A percentile compares a stretch with the other conserved stretches of the same genome.
Conservation (phyloP, 2,797 vertebrate species). For the Gambelia wislizenii region DNA sequence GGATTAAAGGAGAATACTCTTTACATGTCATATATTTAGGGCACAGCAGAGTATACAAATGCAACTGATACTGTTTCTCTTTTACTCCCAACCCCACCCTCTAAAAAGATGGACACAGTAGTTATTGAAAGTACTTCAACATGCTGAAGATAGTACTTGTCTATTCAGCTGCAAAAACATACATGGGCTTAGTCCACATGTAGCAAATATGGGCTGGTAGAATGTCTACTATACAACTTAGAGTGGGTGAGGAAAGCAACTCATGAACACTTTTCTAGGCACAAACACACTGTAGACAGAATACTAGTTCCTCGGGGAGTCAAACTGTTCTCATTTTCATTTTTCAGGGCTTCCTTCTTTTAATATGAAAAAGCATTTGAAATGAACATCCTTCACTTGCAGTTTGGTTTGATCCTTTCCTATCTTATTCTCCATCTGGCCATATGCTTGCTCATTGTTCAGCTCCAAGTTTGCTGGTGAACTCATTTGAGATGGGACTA, state of each 20-base stretch:
- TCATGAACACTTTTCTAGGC: background rate
- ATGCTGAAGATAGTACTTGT: background rate
- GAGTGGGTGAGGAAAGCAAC: background rate
- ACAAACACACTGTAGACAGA: too few relatives aligned
- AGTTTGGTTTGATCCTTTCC: background rate
- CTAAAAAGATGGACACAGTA: background rate
- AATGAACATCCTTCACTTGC: background rate
- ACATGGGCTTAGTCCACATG: background rate
- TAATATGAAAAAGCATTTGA: background rate
- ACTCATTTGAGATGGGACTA: background rate
- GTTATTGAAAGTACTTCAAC: background rate
- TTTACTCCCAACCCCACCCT: too few relatives aligned
- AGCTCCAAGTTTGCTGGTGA: background rate
- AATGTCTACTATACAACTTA: background rate
- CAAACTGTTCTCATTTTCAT: background rate
- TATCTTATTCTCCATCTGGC: background rate
- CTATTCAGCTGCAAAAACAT: background rate
- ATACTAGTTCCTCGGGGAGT: background rate
- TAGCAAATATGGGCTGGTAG: background rate
- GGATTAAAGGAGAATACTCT: conserved; percentile 66
- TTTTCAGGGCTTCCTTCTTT: background rate
- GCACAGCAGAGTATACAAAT: background rate
- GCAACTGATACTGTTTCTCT: background rate
- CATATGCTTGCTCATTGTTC: background rate
- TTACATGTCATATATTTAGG: conserved; percentile 33